Evolutionary conservation across 64 coral and sea anemone species (phyloP).

Genomic region (Actinia equina): DNA sequence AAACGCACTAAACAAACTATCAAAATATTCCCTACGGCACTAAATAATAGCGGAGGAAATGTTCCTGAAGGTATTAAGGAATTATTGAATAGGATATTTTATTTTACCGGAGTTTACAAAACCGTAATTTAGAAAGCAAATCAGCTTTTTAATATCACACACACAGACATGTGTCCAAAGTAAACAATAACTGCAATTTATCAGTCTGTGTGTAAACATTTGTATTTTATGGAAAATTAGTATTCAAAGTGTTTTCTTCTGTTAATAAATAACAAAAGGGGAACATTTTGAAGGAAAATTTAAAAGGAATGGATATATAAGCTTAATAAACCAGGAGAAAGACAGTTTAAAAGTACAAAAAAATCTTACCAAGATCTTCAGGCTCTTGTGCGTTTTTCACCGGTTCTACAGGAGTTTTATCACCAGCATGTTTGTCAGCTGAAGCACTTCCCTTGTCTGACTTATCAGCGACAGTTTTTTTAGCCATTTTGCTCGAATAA

Average conservation of each 20-base stretch:
- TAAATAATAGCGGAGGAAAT: background rate
- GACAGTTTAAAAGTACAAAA: background rate
- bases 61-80: background rate
- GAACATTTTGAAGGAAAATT: background rate
- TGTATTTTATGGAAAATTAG: background rate
- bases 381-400: constrained; percentile 55
- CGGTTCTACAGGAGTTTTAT: constrained; percentile 81
- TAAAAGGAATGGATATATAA: background rate
- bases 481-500: constrained; percentile 58
- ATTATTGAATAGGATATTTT: background rate
- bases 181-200: background rate
- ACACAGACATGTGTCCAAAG: background rate
- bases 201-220: background rate
- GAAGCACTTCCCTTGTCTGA: constrained; percentile 64
- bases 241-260: background rate
- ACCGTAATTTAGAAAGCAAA: background rate
- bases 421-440: constrained; percentile 60
- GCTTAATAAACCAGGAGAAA: background rate
- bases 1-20: background rate
- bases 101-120: background rate
- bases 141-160: background rate
- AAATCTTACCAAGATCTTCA: constrained; percentile 54
- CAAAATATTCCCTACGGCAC: background rate
- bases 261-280: background rate
- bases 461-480: constrained; percentile 71